Percentiles rank a stretch among this genome's conserved stretches.
Evolutionary conservation across 2,113 vertebrate species (phyloP).

Genomic region (Lepisosteus osseus): DNA sequence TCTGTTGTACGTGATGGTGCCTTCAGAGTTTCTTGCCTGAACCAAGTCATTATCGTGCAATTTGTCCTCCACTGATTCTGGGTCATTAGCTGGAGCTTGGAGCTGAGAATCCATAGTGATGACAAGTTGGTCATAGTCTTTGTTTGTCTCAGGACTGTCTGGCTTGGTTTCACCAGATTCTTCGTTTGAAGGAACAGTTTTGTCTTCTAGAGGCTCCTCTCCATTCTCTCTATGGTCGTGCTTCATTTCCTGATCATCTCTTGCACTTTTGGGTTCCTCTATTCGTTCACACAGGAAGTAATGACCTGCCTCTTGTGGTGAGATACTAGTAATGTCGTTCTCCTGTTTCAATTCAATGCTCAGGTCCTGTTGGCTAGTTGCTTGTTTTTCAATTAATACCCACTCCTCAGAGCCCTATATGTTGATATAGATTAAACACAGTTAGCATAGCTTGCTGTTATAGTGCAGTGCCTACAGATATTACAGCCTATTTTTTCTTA

Average conservation of each 20-base stretch:
- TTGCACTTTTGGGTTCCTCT: slow-evolving; percentile 47
- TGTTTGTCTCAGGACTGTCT: slow-evolving; percentile 28
- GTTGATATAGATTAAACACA: slow-evolving; percentile 92
- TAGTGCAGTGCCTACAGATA: neutral
- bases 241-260: slow-evolving; percentile 53
- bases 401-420: slow-evolving; percentile 97
- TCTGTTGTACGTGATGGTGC: slow-evolving; percentile 18
- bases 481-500: too few species aligned
- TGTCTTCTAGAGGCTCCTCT: slow-evolving; percentile 56
- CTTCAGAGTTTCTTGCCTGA: slow-evolving; percentile 21
- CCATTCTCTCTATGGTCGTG: slow-evolving; percentile 51
- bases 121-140: slow-evolving; percentile 42
- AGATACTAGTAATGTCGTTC: slow-evolving; percentile 44
- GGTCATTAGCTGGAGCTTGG: slow-evolving; percentile 28
- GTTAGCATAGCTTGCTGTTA: slow-evolving; percentile 71
- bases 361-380: slow-evolving; percentile 77
- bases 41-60: slow-evolving; percentile 36
- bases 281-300: slow-evolving; percentile 58
- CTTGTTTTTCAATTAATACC: slow-evolving; percentile 97
- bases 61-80: slow-evolving; percentile 40
- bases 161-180: slow-evolving; percentile 33
- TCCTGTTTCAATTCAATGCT: slow-evolving; percentile 62
- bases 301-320: slow-evolving; percentile 46
- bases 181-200: slow-evolving; percentile 49
- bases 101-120: slow-evolving; percentile 25